Evolutionary conservation across 2,797 vertebrate genomes (phyloP), one percentile per base, ranked within the genome.

Genomic region (Oceanodroma leucorhoa): DNA sequence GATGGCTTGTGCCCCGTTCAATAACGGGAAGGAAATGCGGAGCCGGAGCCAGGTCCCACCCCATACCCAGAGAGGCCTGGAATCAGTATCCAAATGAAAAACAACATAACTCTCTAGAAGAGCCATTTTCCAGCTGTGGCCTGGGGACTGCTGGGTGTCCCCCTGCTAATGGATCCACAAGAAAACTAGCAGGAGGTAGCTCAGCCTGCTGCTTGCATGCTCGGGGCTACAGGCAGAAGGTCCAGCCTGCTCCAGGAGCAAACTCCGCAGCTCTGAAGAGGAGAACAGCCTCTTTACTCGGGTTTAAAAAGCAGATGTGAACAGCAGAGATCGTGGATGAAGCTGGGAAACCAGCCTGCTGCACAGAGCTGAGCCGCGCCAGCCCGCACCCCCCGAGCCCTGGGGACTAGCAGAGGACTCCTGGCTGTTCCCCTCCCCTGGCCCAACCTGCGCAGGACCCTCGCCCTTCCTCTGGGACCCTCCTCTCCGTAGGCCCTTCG

Each of bases 1-100:
- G 1, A 10, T 14, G n/a, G 17, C 16, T 19, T 20, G 6, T 27
- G 10, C 57, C 46, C 53, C 24, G 58, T 41, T 7, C 21, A 3
- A 5, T 12, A 36, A 48, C 3, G 0, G 3, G 57, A 24, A 30
- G 46, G 17, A 76, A 69, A 76, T 0, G 12, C 2, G 1, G 61
- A 46, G 46, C 38, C 3, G 4, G 36, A 73, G 48, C 27, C 30
- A 10, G 43, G 40, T 76, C 34, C 58, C 10, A 27, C 14, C 15
- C 7, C 0, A 1, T 20, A 38, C 51, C 29, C 57, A 18, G 26
- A 34, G 22, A 14, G 9, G 4, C 29, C 36, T 26, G 36, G 36
- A 54, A 36, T 17, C 32, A 3, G 26, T 15, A 46, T 34, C 40
- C 30, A 17, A 32, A 20, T 14, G 3, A 34, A 57, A 51, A 55